Evolutionary conservation across 2,797 vertebrate species (phyloP), one percentile per base, ranked within the genome.

Genomic region (Semotilus atromaculatus): DNA sequence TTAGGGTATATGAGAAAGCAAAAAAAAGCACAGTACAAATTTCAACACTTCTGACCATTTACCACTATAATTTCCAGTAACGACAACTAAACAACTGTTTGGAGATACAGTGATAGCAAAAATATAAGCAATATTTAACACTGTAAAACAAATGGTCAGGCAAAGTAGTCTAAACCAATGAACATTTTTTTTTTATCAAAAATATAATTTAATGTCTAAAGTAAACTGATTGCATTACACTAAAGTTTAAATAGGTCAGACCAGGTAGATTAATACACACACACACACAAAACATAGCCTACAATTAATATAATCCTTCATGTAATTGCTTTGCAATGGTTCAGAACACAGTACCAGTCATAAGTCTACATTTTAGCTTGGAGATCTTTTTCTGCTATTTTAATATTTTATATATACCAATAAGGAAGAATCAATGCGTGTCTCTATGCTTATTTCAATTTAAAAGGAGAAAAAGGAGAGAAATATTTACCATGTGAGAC

Each of bases 401-500:
- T n/a, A 75, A 23, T 55, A n/a, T 55, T 55, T n/a, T 2, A 51
- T 14, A 13, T 26, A 60, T 60, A 14, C 21, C 8, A 10, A 10
- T 3, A 21, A 23, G 53, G 8, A 55, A 55, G 21, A 23, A 23
- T 10, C 23, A 58, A 58, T 11, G 23, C 23, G n/a, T 7, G 6
- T 7, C 6, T 26, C 1, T 7, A 5, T 45, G 70, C 18, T 23
- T 13, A 82, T 60, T 68, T 74, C 3, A 26, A 16, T 45, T 14
- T 21, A 55, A 81, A 66, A n/a, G 38, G 5, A 4, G 5, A 29
- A 40, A 40, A 26, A 26, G 43, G 1, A 5, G 21, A n/a, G 8
- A 31, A 5, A 7, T 19, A 81, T 82, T 62, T 60, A 87, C 88
- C 81, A 84, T 87, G 38, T 76, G 78, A 73, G 64, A 60, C 64